Evolutionary conservation across 2,888 invertebrate genomes (phyloP), one percentile per base, ranked within the genome.

Genomic region (Portevinia maculata): DNA sequence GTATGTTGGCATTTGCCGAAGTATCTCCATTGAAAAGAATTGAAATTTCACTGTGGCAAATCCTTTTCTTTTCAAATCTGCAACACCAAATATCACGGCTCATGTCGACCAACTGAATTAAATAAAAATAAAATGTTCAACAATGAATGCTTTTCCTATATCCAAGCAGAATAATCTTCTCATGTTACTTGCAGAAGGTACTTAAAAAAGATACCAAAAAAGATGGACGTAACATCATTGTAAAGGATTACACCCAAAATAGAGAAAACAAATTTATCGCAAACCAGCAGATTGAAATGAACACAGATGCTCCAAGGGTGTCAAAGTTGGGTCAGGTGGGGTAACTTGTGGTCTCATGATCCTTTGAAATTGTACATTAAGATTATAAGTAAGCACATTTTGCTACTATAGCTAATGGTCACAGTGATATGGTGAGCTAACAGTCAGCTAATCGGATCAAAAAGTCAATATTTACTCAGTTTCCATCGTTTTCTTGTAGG

Each of bases 401-500:
- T 65, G 57, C 57, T 64, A 75, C n/a, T 39, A 28, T 62, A 52
- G 11, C 24, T 39, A 48, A 57, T 19, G 53, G 41, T 44, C n/a
- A 62, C 50, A 62, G 32, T 50, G 41, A 48, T 62, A 62, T 50
- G 39, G 28, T 21, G 75, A 28, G 59, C 69, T 65, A 59, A 75
- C 59, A 70, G 64, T 62, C 76, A 62, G 65, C 76, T 76, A 83
- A 83, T 83, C 81, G 71, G 59, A 76, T 83, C 65, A 55, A 53
- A 83, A 76, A 76, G 81, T 83, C 81, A 83, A 83, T 76, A 83
- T 83, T 83, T 71, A 53, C 34, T 28, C 57, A 76, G 76, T 75
- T 59, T 19, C 62, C 64, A 59, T 64, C 65, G 70, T 59, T 46
- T 73, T 46, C 64, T 65, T 48, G 24, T 11, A n/a, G 34, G 3